Evolutionary conservation across 2,888 invertebrate species (phyloP).

Genomic region (Caenorhabditis wallacei): DNA sequence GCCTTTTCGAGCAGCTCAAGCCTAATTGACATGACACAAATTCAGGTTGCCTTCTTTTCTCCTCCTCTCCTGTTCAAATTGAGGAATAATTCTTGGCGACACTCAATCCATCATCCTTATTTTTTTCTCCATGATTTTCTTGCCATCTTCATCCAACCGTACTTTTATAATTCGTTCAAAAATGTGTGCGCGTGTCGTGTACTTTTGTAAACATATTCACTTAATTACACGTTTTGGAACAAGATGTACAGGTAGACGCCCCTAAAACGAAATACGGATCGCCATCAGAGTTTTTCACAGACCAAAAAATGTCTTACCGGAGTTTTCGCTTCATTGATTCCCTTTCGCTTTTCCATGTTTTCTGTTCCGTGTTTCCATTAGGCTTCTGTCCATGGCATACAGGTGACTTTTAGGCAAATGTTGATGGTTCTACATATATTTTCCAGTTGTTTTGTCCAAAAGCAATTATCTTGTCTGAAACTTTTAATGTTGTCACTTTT

Average conservation of each 20-base stretch:
- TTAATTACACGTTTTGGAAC: conserved; percentile 59
- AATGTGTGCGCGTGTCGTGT: conserved; percentile 32
- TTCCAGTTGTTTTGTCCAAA: conserved; percentile 11
- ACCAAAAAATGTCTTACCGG: conserved; percentile 28
- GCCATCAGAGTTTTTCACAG: not conserved
- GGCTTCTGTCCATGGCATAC: conserved; percentile 43
- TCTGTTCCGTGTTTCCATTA: conserved; percentile 52
- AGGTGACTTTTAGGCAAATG: conserved; percentile 25
- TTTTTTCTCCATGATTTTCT: conserved; percentile 27
- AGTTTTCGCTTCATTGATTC: conserved; percentile 48
- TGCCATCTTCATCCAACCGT: conserved; percentile 51
- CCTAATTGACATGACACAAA: conserved; percentile 59
- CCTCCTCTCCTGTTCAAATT: conserved; percentile 15
- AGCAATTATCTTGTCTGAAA: conserved; percentile 34
- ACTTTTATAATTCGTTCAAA: conserved; percentile 54
- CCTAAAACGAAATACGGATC: conserved; percentile 33
- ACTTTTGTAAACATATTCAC: conserved; percentile 55
- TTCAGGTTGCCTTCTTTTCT: conserved; percentile 21
- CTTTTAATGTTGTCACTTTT: not conserved
- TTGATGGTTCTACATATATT: conserved; percentile 1
- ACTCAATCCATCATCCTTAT: conserved; percentile 36
- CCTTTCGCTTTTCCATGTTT: conserved; percentile 15
- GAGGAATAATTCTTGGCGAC: conserved; percentile 21
- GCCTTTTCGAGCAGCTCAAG: conserved; percentile 30
- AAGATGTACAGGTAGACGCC: conserved; percentile 34